phyloP scores from a whole-genome alignment of 2,797 vertebrate species.

The Acropternis orthonyx region DNA sequence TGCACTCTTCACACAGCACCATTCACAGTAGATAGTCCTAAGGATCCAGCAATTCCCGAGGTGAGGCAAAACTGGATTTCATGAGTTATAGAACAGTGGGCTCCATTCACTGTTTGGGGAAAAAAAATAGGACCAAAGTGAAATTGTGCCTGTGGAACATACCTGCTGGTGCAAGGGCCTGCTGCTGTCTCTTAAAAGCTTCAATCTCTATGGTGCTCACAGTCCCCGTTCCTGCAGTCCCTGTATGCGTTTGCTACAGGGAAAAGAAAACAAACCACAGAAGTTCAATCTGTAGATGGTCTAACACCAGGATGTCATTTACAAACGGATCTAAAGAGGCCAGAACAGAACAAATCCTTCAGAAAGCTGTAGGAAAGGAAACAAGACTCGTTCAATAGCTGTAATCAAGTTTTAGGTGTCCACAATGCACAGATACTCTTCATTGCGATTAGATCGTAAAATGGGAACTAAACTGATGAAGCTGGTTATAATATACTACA shows the following conservation, averaged over 20 bases:
- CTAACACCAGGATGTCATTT: neutral
- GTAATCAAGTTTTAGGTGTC: neutral
- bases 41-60: neutral
- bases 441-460: neutral
- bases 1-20: neutral
- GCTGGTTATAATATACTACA: neutral
- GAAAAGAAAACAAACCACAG: constrained; percentile 67
- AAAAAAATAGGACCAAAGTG: neutral
- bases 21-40: constrained; percentile 1
- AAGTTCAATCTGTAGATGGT: neutral
- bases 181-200: constrained; percentile 94
- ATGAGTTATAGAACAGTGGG: neutral
- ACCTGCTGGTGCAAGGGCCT: constrained; percentile 92
- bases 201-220: constrained; percentile 89
- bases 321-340: neutral
- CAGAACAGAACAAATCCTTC: neutral
- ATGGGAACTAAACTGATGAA: neutral
- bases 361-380: neutral
- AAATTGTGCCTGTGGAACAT: constrained; percentile 45
- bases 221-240: constrained; percentile 77
- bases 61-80: constrained; percentile 22
- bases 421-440: neutral
- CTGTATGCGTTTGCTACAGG: constrained; percentile 84
- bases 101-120: constrained; percentile 15
- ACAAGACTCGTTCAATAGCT: neutral